These are phyloP conservation scores for Boulengeromyrus knoepffleri DNA, from an alignment of 2,113 vertebrate genomes.

Conservation along the genomic window DNA sequence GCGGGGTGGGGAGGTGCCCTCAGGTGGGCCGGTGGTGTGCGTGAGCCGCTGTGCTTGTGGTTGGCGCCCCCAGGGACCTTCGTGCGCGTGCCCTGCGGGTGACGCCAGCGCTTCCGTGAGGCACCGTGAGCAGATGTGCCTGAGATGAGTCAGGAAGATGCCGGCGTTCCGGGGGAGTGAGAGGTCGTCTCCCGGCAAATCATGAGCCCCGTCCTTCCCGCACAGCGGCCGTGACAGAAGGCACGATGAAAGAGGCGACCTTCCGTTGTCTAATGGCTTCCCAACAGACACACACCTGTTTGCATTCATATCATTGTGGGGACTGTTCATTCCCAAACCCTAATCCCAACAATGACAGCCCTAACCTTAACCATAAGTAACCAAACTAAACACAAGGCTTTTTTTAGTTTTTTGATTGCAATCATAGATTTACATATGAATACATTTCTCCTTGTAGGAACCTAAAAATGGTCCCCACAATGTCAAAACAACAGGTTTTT, in stretches of 20 bases:
- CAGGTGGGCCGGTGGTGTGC: neutral
- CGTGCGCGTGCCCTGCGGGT: neutral
- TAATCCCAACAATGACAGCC: neutral
- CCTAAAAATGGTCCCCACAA: neutral
- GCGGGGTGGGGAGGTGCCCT: neutral
- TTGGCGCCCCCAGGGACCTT: neutral
- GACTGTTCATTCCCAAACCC: neutral
- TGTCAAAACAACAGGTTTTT: neutral
- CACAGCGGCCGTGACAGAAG: neutral
- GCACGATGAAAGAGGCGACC: neutral
- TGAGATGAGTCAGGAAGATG: neutral
- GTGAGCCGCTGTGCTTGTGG: neutral
- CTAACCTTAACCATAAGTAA: neutral
- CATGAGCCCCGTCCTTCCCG: neutral
- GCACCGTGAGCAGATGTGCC: neutral
- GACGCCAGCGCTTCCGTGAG: neutral
- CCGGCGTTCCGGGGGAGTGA: neutral
- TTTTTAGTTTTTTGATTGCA: neutral
- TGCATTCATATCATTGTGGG: neutral
- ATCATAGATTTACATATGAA: neutral
- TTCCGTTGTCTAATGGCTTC: neutral
- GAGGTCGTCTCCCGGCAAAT: neutral
- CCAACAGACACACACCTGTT: neutral
- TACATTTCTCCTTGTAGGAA: neutral
- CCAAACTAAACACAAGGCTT: neutral